phyloP scores from a whole-genome alignment of 2,113 vertebrate genomes.

The Equus quagga region DNA sequence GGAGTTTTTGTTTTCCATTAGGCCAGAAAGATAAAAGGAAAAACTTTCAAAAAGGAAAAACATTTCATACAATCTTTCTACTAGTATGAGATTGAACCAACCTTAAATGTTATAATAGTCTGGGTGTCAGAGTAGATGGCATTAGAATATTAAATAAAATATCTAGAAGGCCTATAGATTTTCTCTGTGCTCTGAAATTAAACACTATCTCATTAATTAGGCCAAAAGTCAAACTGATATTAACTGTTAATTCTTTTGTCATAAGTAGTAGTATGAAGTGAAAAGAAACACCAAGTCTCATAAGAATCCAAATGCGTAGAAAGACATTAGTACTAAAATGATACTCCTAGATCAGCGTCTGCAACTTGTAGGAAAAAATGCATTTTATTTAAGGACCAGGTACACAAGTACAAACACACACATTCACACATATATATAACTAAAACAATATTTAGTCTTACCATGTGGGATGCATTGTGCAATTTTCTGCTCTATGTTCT shows the following conservation, averaged over 20 bases:
- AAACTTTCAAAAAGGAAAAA: not conserved
- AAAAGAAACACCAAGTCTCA: not conserved
- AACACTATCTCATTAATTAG: not conserved
- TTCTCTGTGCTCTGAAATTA: conserved; percentile 3
- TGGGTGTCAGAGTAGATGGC: not conserved
- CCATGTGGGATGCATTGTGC: not conserved
- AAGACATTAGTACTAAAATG: not conserved
- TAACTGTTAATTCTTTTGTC: conserved; percentile 29
- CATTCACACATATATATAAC: not conserved
- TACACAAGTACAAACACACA: not conserved
- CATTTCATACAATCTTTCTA: conserved; percentile 35
- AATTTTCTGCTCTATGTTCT: not conserved
- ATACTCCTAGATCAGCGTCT: not conserved
- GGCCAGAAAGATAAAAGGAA: conserved; percentile 7
- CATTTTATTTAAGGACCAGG: conserved; percentile 49
- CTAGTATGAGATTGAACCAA: not conserved
- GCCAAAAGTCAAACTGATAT: conserved; percentile 23
- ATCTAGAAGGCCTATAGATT: not conserved
- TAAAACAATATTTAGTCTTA: not conserved
- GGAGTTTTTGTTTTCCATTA: not conserved
- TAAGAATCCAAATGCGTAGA: not conserved
- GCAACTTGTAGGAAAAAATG: not conserved
- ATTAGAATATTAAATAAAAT: conserved; percentile 31
- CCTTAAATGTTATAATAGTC: not conserved
- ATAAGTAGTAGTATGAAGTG: not conserved